Conservation (phyloP, 1,140 invertebrate species). For the Linepithema humile region DNA sequence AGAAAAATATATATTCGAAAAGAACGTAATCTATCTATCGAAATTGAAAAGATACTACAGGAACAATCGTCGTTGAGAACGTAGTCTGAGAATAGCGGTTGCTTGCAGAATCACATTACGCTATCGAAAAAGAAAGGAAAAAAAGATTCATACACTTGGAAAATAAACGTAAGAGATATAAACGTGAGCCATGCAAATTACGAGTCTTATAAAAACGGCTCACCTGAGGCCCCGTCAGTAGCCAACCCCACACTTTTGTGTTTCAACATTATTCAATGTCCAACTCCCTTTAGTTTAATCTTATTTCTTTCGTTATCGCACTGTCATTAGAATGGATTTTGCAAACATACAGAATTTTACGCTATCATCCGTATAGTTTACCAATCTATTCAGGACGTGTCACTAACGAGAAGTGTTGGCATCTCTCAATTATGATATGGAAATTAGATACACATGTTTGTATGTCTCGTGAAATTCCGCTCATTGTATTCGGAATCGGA, state of each 20-base stretch:
- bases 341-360: not conserved
- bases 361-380: not conserved
- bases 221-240: conserved; percentile 81
- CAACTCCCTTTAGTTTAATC: conserved; percentile 78
- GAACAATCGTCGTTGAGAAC: conserved; percentile 4
- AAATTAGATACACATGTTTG: not conserved
- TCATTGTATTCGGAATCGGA: too few relatives aligned
- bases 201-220: conserved; percentile 76
- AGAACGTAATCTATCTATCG: conserved; percentile 1
- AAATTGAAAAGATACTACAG: conserved; percentile 11
- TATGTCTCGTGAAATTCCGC: not conserved
- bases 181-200: conserved; percentile 71
- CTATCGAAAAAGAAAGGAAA: conserved; percentile 62
- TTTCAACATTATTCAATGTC: conserved; percentile 83
- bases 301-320: conserved; percentile 16
- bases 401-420: not conserved
- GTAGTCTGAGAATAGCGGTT: conserved; percentile 15
- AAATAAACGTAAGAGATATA: conserved; percentile 74
- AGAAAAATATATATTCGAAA: conserved; percentile 22
- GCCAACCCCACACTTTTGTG: conserved; percentile 74
- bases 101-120: conserved; percentile 74
- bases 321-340: conserved; percentile 17
- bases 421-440: not conserved
- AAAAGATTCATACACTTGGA: conserved; percentile 76
- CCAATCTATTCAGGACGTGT: not conserved